Base-by-base conservation (phyloP, 2,113 vertebrate genomes). In the Aix galericulata region DNA sequence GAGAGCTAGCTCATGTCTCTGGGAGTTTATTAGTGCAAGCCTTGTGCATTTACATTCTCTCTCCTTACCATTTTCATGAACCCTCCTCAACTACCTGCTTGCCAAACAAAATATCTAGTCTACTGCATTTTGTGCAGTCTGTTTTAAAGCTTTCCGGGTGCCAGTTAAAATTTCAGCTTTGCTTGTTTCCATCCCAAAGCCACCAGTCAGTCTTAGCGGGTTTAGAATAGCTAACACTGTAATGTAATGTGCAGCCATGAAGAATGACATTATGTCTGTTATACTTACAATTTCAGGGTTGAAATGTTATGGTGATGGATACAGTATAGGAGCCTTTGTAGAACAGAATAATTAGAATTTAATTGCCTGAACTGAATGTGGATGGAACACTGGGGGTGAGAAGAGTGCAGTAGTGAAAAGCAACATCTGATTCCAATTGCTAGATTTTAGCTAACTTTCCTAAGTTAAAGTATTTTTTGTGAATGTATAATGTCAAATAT, bases 391-490 rank as follows among this genome's bases (percentile, higher is more conserved):
- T 29, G 18, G 18, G 32, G 1, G 1, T 66, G 21, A 64, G 55
- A 95, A 75, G 9, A 13, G 25, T 66, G 31, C 25, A 44, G 38
- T 20, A 62, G 32, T 72, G 32, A 88, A 93, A 91, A 94, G 17
- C 55, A 89, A 53, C 31, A 89, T 76, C 55, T 89, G 67, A 95
- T 88, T 94, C 40, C 31, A 80, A 22, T 93, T 76, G 76, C n/a
- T 67, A 82, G 53, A 53, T 84, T 94, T 91, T 40, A 89, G 36
- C 44, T 63, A 91, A 63, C 17, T 46, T 93, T 80, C n/a, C 31
- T 69, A 50, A 59, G 48, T 31, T 66, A 63, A 79, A 87, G n/a
- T 56, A 50, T 75, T 71, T 58, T 94, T 90, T 55, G 50, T 64
- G 26, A 75, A 26, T 53, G 3, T 53, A 31, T 66, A n/a, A 44